Evolutionary conservation across 2,888 invertebrate genomes (phyloP).

Genomic region (Resseliella maxima): DNA sequence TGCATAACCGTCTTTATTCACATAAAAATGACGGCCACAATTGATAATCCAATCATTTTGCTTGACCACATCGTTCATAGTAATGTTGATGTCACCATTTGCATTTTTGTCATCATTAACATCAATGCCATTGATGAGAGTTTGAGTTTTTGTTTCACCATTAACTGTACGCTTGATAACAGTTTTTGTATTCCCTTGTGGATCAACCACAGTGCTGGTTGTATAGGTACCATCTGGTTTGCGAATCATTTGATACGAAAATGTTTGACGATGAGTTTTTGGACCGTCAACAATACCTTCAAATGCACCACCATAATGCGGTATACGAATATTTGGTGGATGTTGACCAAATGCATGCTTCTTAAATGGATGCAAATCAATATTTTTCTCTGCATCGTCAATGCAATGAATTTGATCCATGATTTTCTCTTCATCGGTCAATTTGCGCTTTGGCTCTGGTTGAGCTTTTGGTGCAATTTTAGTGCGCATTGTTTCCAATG

Average conservation of each 20-base stretch:
- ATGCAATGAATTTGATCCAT: conserved; percentile 67
- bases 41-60: conserved; percentile 57
- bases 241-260: conserved; percentile 70
- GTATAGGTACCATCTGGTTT: conserved; percentile 72
- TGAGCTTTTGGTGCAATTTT: conserved; percentile 56
- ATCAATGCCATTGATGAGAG: conserved; percentile 61
- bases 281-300: conserved; percentile 66
- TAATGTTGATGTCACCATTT: not conserved
- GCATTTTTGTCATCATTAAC: conserved; percentile 53
- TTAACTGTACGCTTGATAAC: conserved; percentile 68
- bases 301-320: conserved; percentile 65
- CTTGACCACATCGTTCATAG: conserved; percentile 34
- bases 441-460: conserved; percentile 61
- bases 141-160: conserved; percentile 65
- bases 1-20: conserved; percentile 68
- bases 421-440: conserved; percentile 66
- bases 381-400: conserved; percentile 62
- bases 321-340: conserved; percentile 62
- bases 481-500: conserved; percentile 59
- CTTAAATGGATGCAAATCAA: conserved; percentile 61
- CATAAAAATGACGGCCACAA: conserved; percentile 65
- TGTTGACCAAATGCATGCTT: conserved; percentile 57
- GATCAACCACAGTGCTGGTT: conserved; percentile 70
- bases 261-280: conserved; percentile 69
- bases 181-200: conserved; percentile 72